phyloP scores from a whole-genome alignment of 2,888 invertebrate genomes.

The Cepaea hortensis region DNA sequence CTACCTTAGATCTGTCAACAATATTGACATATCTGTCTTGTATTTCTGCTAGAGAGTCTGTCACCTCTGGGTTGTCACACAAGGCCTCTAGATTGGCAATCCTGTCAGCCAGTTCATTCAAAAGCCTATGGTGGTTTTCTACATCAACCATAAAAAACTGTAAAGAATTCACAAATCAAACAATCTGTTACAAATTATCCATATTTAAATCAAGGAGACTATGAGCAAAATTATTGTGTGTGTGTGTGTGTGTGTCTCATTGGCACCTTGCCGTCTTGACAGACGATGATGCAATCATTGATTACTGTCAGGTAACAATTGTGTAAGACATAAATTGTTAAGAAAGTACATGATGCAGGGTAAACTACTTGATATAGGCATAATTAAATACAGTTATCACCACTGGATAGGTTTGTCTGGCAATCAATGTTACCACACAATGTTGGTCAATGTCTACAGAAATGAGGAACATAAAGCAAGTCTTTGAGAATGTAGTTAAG shows the following conservation, averaged over 20 bases:
- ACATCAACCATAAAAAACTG: constrained; percentile 89
- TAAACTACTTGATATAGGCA: background rate
- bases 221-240: too few relatives aligned
- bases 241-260: too few relatives aligned
- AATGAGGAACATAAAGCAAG: too few relatives aligned
- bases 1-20: constrained; percentile 75
- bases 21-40: constrained; percentile 85
- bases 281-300: too few relatives aligned
- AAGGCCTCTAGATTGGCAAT: constrained; percentile 84
- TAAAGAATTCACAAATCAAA: constrained; percentile 35
- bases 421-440: too few relatives aligned
- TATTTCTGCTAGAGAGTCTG: constrained; percentile 84
- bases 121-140: constrained; percentile 85
- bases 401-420: too few relatives aligned
- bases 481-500: too few relatives aligned
- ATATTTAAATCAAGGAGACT: too few relatives aligned
- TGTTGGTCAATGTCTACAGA: too few relatives aligned
- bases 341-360: background rate
- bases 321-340: background rate
- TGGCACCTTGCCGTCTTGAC: too few relatives aligned
- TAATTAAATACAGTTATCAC: too few relatives aligned
- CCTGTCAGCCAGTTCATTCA: constrained; percentile 86
- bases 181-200: background rate
- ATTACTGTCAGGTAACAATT: too few relatives aligned
- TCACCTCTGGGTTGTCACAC: constrained; percentile 82